Evolutionary conservation across 2,113 vertebrate species (phyloP).

Genomic region (Myrmophylax atrothorax): DNA sequence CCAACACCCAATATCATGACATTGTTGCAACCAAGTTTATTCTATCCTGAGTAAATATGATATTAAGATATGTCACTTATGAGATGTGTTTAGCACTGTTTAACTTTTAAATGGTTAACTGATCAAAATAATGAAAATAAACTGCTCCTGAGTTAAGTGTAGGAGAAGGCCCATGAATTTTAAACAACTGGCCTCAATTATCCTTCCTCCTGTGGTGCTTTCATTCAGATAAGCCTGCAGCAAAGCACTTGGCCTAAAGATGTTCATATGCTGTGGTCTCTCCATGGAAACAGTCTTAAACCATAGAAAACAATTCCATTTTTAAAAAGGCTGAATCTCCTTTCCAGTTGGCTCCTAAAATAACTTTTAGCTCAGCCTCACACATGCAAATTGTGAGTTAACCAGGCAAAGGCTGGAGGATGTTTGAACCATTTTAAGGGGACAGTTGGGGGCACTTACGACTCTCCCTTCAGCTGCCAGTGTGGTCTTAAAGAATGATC

Average conservation of each 20-base stretch:
- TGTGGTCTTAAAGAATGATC: neutral
- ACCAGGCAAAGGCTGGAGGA: neutral
- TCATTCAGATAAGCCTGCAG: slow-evolving; percentile 60
- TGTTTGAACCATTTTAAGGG: neutral
- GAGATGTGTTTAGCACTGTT: neutral
- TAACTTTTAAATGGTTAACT: slow-evolving; percentile 30
- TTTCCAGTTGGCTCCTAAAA: slow-evolving; percentile 60
- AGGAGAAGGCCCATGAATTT: slow-evolving; percentile 45
- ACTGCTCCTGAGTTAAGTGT: neutral
- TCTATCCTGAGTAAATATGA: neutral
- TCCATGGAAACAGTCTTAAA: slow-evolving; percentile 67
- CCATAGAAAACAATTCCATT: slow-evolving; percentile 54
- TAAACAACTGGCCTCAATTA: slow-evolving; percentile 47
- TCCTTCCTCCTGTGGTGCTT: slow-evolving; percentile 27
- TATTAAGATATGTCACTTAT: neutral
- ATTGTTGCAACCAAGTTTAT: neutral
- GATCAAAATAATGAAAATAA: slow-evolving; percentile 52
- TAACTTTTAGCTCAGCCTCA: slow-evolving; percentile 33
- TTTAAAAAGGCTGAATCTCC: slow-evolving; percentile 22
- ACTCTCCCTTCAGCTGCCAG: neutral
- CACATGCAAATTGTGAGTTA: slow-evolving; percentile 14
- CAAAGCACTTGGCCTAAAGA: slow-evolving; percentile 58
- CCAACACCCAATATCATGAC: neutral
- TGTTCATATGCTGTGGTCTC: slow-evolving; percentile 59
- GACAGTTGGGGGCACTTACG: neutral